Conservation (phyloP, 2,113 vertebrate species). For the Theristicus caerulescens region DNA sequence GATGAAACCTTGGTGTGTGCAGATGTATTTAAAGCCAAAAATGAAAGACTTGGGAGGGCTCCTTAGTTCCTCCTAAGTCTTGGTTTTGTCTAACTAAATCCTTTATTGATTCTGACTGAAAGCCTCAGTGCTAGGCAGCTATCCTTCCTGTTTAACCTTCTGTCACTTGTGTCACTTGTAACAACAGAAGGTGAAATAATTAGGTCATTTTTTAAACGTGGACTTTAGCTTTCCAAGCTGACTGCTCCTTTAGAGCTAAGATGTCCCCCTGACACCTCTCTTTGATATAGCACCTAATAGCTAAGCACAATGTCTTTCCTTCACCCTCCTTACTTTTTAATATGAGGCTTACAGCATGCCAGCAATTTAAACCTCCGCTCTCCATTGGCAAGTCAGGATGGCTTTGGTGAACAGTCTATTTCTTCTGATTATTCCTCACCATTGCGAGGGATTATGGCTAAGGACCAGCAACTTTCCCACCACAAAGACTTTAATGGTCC, state of each 20-base stretch:
- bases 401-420: background rate
- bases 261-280: background rate
- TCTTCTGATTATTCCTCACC: background rate
- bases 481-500: background rate
- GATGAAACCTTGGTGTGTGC: background rate
- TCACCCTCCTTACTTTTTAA: background rate
- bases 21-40: background rate
- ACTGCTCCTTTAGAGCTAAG: background rate
- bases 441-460: background rate
- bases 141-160: conserved; percentile 5
- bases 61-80: background rate
- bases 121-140: background rate
- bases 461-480: background rate
- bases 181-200: conserved; percentile 9
- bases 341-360: background rate
- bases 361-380: background rate
- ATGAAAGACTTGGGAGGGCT: background rate
- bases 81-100: background rate
- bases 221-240: background rate
- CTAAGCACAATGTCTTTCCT: background rate
- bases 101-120: background rate
- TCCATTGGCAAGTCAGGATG: background rate
- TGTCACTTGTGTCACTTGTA: background rate
- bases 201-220: background rate
- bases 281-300: background rate